Evolutionary conservation across 2,888 invertebrate genomes (phyloP).

Genomic region (Tenthredo livida): DNA sequence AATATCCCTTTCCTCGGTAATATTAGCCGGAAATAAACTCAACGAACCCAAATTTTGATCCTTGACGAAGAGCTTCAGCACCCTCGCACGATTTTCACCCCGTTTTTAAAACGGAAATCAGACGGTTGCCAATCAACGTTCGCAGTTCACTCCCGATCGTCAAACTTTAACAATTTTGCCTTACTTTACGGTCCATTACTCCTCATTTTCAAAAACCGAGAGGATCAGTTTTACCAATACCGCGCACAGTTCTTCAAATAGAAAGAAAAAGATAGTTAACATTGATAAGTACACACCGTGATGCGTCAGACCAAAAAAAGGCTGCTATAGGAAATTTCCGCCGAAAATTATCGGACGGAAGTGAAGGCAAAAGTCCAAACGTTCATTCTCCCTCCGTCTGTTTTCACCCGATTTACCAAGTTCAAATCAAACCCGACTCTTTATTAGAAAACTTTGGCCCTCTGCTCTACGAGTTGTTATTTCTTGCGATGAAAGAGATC

Average conservation of each 20-base stretch:
- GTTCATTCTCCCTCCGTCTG: neutral
- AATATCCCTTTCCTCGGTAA: constrained; percentile 34
- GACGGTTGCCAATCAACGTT: constrained; percentile 3
- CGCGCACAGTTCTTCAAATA: neutral
- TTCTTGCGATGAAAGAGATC: constrained; percentile 42
- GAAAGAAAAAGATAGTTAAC: neutral
- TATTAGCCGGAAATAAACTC: constrained; percentile 29
- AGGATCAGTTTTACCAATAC: neutral
- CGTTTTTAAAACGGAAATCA: constrained; percentile 24
- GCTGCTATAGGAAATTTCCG: neutral
- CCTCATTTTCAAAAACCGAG: neutral
- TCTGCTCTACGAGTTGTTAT: neutral
- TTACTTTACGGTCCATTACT: neutral
- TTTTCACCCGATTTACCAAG: constrained; percentile 36
- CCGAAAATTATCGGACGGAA: neutral
- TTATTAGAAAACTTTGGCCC: constrained; percentile 48
- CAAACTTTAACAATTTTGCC: neutral
- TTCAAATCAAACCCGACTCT: constrained; percentile 9
- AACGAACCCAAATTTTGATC: neutral
- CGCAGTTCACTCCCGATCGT: neutral
- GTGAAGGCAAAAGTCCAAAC: neutral
- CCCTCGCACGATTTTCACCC: constrained; percentile 7
- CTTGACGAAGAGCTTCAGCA: neutral
- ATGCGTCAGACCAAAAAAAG: neutral
- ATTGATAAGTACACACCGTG: neutral